Evolutionary conservation across 2,797 vertebrate species (phyloP), one percentile per base, ranked within the genome.

Genomic region (Cyprinella venusta): DNA sequence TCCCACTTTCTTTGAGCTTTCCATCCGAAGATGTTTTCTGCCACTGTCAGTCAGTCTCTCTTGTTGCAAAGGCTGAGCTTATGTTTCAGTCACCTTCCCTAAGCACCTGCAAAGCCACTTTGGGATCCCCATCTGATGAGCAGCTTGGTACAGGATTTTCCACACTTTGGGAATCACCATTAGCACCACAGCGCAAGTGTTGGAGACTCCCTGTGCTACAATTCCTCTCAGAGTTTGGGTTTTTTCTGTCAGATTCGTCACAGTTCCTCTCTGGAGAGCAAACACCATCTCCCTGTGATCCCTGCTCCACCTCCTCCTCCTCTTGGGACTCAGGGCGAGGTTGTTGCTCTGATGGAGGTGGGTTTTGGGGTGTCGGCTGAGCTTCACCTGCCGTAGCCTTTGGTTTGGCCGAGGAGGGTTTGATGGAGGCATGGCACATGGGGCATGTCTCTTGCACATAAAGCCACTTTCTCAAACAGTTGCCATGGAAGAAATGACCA

Each of bases 391-490:
- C 74, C 71, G 83, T 76, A 38, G 84, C 40, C 67, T 38, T 79
- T 19, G 78, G 88, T 21, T 0, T 79, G 0, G 79, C 38, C 0
- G 79, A n/a, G 2, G 78, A 80, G 0, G 91, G 92, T 13, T 89
- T 91, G 30, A 97, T 91, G 0, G 87, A 88, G 38, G 95, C 93
- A 88, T 97, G 96, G 75, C 96, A 97, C 95, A 97, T 94, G 50
- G 96, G 96, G 59, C 96, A 97, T 1, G 95, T 95, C 89, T 96
- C 95, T 91, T 96, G 96, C 54, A 97, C 94, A 0, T 96, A 96
- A 13, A 97, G 91, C 96, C 96, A 96, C 90, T 96, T 95, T 70
- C 94, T 93, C 24, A 97, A 94, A 85, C 96, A 97, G 90, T 92
- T 88, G 0, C 91, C 93, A 0, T 96, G 96, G 90, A 96, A 97